phyloP scores from a whole-genome alignment of 2,113 vertebrate genomes.

The Poeciliopsis retropinna region DNA sequence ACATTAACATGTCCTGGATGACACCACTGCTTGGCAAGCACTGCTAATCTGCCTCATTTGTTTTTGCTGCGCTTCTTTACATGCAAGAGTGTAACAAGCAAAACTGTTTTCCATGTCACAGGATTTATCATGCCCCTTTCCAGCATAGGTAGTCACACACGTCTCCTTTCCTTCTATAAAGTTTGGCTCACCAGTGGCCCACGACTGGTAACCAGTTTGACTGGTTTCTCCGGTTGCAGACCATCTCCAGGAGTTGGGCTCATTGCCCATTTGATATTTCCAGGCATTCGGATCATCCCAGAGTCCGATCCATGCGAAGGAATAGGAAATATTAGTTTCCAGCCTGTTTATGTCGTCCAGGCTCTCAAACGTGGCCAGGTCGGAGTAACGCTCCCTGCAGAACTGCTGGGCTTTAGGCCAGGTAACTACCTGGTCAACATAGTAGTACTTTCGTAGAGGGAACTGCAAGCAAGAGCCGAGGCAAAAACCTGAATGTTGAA shows the following conservation, averaged over 20 bases:
- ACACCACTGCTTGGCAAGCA: no score
- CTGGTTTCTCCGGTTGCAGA: conserved; percentile 3
- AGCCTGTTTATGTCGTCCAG: conserved; percentile 1
- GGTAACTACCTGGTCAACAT: neutral
- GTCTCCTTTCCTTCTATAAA: no score
- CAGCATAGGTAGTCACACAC: no score
- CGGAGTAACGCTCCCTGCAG: conserved; percentile 29
- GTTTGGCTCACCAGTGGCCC: no score
- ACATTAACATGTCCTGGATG: no score
- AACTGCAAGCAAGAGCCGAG: conserved; percentile 15
- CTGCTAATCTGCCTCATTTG: no score
- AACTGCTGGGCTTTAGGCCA: conserved; percentile 14
- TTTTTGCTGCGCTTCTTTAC: no score
- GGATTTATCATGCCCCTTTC: no score
- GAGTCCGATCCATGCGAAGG: conserved; percentile 36
- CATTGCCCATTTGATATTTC: conserved; percentile 3
- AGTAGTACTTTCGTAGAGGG: neutral
- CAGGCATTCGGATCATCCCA: conserved; percentile 22
- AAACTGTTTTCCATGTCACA: no score
- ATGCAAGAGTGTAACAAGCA: no score
- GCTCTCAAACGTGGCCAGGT: conserved; percentile 26
- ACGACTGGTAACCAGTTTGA: neutral
- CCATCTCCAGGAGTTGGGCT: conserved; percentile 43
- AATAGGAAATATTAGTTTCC: neutral
- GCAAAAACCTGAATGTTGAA: conserved; percentile 8